phyloP scores from a whole-genome alignment of 2,888 invertebrate species.

The Dolichopus griseipennis region DNA sequence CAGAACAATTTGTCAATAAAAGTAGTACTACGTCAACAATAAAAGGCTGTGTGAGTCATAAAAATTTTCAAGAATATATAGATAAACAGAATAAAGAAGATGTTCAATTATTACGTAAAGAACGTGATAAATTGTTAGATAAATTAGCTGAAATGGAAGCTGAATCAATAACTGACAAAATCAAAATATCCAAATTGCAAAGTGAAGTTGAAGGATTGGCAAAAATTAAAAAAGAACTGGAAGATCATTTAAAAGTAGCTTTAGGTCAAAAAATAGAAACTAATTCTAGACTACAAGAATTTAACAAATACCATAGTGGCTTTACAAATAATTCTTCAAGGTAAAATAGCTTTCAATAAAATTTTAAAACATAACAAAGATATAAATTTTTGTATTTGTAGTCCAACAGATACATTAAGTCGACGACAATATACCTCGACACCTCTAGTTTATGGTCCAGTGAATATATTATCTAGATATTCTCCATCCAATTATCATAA shows the following conservation, averaged over 20 bases:
- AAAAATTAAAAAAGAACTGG: slow-evolving; percentile 50
- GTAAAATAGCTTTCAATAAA: slow-evolving; percentile 23
- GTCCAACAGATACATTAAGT: slow-evolving; percentile 38
- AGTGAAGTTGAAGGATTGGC: slow-evolving; percentile 54
- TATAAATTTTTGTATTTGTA: slow-evolving; percentile 20
- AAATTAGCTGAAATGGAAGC: slow-evolving; percentile 70
- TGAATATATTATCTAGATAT: not conserved
- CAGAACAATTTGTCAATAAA: slow-evolving; percentile 21
- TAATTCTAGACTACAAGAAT: slow-evolving; percentile 49
- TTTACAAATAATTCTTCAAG: slow-evolving; percentile 40
- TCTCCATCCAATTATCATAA: not conserved
- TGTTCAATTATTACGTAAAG: slow-evolving; percentile 55
- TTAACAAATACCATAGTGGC: slow-evolving; percentile 39
- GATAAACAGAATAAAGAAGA: slow-evolving; percentile 46
- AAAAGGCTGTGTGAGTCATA: slow-evolving; percentile 32
- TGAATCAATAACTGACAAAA: slow-evolving; percentile 58
- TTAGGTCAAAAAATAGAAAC: slow-evolving; percentile 51
- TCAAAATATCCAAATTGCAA: slow-evolving; percentile 56
- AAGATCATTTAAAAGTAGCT: slow-evolving; percentile 51
- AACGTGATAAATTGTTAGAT: slow-evolving; percentile 66
- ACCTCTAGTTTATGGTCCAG: slow-evolving; percentile 31
- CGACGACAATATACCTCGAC: slow-evolving; percentile 38
- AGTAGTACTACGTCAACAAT: slow-evolving; percentile 21
- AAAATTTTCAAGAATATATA: slow-evolving; percentile 37
- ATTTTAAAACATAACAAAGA: not conserved